Base-by-base conservation (phyloP, 2,888 invertebrate species). In the Tyria jacobaeae region DNA sequence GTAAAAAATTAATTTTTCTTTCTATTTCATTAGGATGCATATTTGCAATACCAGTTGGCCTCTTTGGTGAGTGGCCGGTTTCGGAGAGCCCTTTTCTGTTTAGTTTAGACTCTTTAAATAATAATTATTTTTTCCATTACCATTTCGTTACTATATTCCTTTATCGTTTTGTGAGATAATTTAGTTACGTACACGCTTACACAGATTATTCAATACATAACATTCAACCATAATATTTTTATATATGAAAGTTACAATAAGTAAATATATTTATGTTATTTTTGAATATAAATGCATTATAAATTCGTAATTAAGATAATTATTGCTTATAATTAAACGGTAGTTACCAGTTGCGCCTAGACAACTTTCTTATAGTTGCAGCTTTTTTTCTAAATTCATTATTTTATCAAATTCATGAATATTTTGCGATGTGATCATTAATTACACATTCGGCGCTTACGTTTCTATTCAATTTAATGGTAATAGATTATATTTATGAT, bases 31-130 rank as follows among this genome's bases (percentile, higher is more conserved):
- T 90, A 93, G 94, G 94, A 93, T 88, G 88, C 92, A 75, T 94
- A 86, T 91, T 92, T 92, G 89, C 91, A 92, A 91, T 89, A 89
- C 91, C 92, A 92, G 92, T 86, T 92, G 90, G 91, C 92, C 92
- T 90, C 91, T 68, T 85, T 92, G 93, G 94, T 94, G 93, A 94
- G 94, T 93, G 91, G 89, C 89, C 83, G 84, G 86, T 80, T 79
- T 69, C 70, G 71, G 75, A 76, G 66, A 71, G 54, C 76, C 70
- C 76, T 82, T 21, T 73, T 83, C 80, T 73, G 79, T 83, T 84
- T 87, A 85, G 82, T 82, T 79, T 85, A 85, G 83, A 76, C 66
- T 69, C 69, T 82, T 82, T 80, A n/a, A n/a, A n/a, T 72, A 66
- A 75, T 76, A 66, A 68, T 72, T 76, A 63, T 55, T 54, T 70